phyloP scores from a whole-genome alignment of 2,797 vertebrate genomes.

The Ctenochaetus hawaiiensis region DNA sequence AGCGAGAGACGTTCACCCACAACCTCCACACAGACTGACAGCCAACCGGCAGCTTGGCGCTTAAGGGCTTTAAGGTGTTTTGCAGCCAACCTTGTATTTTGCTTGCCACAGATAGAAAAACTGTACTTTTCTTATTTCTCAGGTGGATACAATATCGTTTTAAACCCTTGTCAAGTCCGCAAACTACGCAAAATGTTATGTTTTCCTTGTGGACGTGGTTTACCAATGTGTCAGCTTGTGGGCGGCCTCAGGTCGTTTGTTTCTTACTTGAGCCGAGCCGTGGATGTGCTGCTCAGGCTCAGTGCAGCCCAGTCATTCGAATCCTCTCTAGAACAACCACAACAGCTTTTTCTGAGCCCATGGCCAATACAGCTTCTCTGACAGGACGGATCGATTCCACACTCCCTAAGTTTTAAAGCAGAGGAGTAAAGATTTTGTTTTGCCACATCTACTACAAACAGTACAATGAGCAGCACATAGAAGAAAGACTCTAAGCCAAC shows the following conservation, averaged over 20 bases:
- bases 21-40: no score
- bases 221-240: conserved; percentile 31
- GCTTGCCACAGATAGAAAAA: not conserved
- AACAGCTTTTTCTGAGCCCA: conserved; percentile 10
- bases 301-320: conserved; percentile 30
- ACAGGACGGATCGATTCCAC: conserved; percentile 39
- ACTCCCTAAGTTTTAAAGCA: conserved; percentile 35
- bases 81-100: no score
- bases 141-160: conserved; percentile 3
- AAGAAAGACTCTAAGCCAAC: conserved; percentile 34
- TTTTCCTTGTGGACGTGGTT: conserved; percentile 19
- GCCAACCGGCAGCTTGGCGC: no score
- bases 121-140: not conserved
- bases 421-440: conserved; percentile 31
- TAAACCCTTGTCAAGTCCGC: conserved; percentile 9
- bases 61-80: no score
- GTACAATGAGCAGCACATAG: conserved; percentile 24
- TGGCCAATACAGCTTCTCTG: conserved; percentile 41
- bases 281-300: conserved; percentile 28
- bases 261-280: conserved; percentile 33
- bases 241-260: conserved; percentile 49
- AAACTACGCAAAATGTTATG: not conserved
- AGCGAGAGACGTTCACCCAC: no score
- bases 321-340: conserved; percentile 25
- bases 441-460: conserved; percentile 39